Evolutionary conservation across 2,888 invertebrate genomes (phyloP).

Genomic region (Melieria picta): DNA sequence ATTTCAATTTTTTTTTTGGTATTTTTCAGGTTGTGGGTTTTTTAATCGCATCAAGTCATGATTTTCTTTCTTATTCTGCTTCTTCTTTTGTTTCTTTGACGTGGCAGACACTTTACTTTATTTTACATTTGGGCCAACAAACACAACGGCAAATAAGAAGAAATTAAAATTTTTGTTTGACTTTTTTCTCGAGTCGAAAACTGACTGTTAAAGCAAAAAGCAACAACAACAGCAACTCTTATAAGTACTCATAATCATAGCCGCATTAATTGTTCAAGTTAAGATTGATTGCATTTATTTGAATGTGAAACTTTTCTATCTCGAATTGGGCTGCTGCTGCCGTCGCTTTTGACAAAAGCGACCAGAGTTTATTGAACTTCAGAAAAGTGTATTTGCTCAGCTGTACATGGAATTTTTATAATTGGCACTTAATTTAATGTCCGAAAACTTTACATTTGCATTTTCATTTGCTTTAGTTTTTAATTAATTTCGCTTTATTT

Average conservation of each 20-base stretch:
- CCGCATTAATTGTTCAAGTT: conserved; percentile 30
- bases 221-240: conserved; percentile 19
- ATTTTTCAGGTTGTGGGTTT: conserved; percentile 1
- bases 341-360: too few species aligned
- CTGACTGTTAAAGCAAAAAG: conserved; percentile 17
- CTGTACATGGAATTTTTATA: too few species aligned
- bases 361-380: too few species aligned
- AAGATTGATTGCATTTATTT: conserved; percentile 35
- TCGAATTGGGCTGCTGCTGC: too few species aligned
- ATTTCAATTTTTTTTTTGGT: neutral
- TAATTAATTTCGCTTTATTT: too few species aligned
- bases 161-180: conserved; percentile 25
- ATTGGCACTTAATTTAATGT: too few species aligned
- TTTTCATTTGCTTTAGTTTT: too few species aligned
- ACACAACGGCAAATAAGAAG: neutral
- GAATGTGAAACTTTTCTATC: conserved; percentile 42
- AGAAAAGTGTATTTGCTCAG: too few species aligned
- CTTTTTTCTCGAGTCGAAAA: conserved; percentile 16
- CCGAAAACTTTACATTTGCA: too few species aligned
- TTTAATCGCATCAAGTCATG: conserved; percentile 20
- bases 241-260: conserved; percentile 30
- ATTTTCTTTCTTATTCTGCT: conserved; percentile 17
- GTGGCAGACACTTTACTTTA: conserved; percentile 25
- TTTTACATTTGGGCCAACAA: conserved; percentile 25
- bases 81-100: conserved; percentile 6